Evolutionary conservation across 2,113 vertebrate genomes (phyloP).

Genomic region (Albula glossodonta): DNA sequence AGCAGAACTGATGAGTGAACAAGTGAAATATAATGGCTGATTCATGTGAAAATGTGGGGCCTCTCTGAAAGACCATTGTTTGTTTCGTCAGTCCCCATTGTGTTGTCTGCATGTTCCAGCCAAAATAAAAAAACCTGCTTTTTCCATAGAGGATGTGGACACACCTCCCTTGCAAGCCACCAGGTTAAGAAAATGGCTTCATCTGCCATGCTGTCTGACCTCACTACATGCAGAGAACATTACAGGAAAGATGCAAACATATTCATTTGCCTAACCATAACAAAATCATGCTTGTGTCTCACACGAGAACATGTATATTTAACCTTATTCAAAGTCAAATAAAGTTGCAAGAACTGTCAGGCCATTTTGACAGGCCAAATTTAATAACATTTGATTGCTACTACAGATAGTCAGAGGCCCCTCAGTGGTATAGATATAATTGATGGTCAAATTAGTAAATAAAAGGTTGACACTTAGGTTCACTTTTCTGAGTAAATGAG

Average conservation of each 20-base stretch:
- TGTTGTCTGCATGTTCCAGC: background rate
- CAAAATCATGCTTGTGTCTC: background rate
- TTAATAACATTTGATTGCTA: no score
- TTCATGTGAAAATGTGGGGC: no score
- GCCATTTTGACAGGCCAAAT: no score
- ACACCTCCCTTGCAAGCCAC: background rate
- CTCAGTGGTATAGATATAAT: no score
- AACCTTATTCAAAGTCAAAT: no score
- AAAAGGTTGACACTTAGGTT: no score
- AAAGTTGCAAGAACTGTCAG: no score
- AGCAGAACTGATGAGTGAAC: no score
- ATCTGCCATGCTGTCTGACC: background rate
- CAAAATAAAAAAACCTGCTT: background rate
- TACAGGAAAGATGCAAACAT: background rate
- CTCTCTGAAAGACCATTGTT: background rate
- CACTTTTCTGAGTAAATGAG: no score
- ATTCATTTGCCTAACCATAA: background rate
- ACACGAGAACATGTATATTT: background rate
- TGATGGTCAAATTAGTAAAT: no score
- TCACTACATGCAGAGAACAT: background rate
- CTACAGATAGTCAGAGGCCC: no score
- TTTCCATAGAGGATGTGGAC: background rate
- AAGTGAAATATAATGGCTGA: no score
- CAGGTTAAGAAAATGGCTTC: background rate
- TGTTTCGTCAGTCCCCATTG: background rate